Percentiles rank a stretch among this genome's conserved stretches.
These are phyloP conservation scores for Yponomeuta plumbellus DNA, from an alignment of 2,888 invertebrate species.

Conservation along the genomic window DNA sequence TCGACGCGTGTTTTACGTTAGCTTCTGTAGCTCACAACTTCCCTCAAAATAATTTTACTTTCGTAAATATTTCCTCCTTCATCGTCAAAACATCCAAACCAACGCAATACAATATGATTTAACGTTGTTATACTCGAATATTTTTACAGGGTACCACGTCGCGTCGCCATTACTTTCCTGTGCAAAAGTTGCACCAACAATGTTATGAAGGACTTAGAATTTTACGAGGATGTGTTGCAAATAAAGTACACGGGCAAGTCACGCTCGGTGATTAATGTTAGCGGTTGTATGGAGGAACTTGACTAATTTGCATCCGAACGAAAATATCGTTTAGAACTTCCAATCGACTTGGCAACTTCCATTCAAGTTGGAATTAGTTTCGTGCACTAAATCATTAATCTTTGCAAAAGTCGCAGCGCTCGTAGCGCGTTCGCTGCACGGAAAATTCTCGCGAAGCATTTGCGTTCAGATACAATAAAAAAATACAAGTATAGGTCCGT, in stretches of 20 bases:
- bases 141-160: background rate
- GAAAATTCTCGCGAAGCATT: background rate
- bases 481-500: background rate
- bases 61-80: too few species aligned
- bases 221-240: background rate
- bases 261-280: background rate
- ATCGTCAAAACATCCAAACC: too few species aligned
- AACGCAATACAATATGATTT: background rate
- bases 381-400: constrained; percentile 60
- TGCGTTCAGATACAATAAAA: background rate
- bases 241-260: background rate
- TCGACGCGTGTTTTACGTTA: too few species aligned
- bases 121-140: background rate
- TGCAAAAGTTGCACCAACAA: background rate
- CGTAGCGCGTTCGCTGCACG: background rate
- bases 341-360: constrained; percentile 47
- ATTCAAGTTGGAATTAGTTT: constrained; percentile 54
- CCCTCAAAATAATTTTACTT: too few species aligned
- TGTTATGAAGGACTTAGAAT: background rate
- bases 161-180: background rate
- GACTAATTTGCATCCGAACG: constrained; percentile 24
- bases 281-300: background rate
- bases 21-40: too few species aligned
- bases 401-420: constrained; percentile 29
- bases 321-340: constrained; percentile 58